Evolutionary conservation across 1,140 invertebrate genomes (phyloP), one percentile per base, ranked within the genome.

Genomic region (Lethrus apterus): DNA sequence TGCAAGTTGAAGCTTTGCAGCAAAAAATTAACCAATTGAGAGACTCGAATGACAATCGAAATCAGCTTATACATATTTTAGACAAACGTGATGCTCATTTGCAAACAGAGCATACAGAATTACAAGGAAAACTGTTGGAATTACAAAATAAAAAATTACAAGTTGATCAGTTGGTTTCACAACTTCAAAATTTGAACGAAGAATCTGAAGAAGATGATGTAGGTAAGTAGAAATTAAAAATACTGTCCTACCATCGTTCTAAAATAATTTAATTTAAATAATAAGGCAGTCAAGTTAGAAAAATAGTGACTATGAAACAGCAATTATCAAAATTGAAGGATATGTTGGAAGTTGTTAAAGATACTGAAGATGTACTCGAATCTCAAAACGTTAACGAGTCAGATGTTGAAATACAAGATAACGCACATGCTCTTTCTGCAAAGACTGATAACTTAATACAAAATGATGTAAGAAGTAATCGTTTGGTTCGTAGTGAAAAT

Each of bases 91-190:
- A 67, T 51, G 55, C 54, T 4, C 59, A 66, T 46, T 45, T 68
- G 17, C 50, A 58, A 26, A 46, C 52, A 3, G 62, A 68, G 48
- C 66, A 68, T 42, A 48, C 53, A 1, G 57, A 62, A 33, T 44
- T 69, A 14, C 65, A 68, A 36, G 59, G 58, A 4, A 68, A 67
- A 50, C 44, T 69, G 10, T 50, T 54, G n/a, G 65, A 69, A 50
- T 47, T 69, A 24, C 65, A 68, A 47, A 62, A 46, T 34, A 67
- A 67, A 38, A 69, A 69, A 34, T 26, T 55, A 14, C 61, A 67
- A 49, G 63, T 69, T 20, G 65, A 69, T 52, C 55, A 64, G 15
- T 50, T 69, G n/a, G 64, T 65, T 0, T 44, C 55, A 20, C 63
- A 66, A 29, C 49, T 67, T n/a, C 63, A 67, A 41, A 56, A 41